These are phyloP conservation scores for Cavia porcellus DNA, from an alignment of 2,113 vertebrate species.

Conservation along the genomic window DNA sequence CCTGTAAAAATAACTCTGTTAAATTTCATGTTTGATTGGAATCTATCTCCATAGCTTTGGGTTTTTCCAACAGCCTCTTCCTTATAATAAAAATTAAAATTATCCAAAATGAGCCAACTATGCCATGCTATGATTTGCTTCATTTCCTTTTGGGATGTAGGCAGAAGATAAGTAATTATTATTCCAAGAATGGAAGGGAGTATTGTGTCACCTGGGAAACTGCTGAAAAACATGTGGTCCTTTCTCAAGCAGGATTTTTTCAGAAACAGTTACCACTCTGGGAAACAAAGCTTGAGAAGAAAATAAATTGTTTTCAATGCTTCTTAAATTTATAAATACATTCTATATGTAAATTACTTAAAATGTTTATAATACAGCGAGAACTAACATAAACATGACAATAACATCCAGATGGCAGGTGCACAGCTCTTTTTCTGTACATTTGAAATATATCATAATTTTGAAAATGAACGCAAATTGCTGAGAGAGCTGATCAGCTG, in stretches of 20 bases:
- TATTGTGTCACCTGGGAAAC: not conserved
- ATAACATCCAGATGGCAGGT: not conserved
- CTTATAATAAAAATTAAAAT: not conserved
- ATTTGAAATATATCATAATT: not conserved
- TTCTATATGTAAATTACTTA: not conserved
- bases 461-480: not conserved
- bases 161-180: not conserved
- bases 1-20: not conserved
- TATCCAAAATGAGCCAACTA: not conserved
- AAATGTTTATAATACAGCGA: not conserved
- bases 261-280: not conserved
- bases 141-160: not conserved
- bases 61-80: not conserved
- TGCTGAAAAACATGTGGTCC: not conserved
- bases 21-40: not conserved
- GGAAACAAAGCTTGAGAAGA: not conserved
- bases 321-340: not conserved
- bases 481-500: not conserved
- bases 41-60: not conserved
- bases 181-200: not conserved
- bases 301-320: not conserved
- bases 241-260: not conserved
- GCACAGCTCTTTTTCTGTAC: not conserved
- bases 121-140: not conserved
- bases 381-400: constrained; percentile 16